phyloP scores from a whole-genome alignment of 2,888 invertebrate species.

The Leistus spinibarbis region DNA sequence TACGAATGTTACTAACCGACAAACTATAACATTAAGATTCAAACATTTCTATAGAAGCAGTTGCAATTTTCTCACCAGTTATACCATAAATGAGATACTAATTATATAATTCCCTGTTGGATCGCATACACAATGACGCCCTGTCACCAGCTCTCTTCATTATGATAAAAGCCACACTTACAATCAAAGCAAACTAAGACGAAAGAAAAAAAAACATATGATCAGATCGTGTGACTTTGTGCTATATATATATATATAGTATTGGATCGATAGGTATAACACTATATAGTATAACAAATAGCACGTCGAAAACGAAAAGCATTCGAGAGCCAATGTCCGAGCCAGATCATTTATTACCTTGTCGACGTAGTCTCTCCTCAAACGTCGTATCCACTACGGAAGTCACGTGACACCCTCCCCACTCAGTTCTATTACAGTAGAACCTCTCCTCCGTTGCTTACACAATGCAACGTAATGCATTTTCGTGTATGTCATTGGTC shows the following conservation, averaged over 20 bases:
- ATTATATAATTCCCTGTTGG: neutral
- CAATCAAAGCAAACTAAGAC: neutral
- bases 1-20: no score
- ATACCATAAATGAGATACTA: no score
- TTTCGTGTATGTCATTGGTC: neutral
- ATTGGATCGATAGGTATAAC: neutral
- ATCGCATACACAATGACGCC: neutral
- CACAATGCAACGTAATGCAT: neutral
- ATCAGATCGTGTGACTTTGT: neutral
- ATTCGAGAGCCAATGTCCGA: slow-evolving; percentile 11
- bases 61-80: neutral
- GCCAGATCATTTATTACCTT: slow-evolving; percentile 17
- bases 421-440: neutral
- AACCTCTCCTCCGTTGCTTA: neutral
- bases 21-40: neutral
- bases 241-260: neutral
- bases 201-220: neutral
- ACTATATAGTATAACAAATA: neutral
- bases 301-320: slow-evolving; percentile 1
- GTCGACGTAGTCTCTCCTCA: neutral
- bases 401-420: slow-evolving; percentile 7
- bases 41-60: neutral
- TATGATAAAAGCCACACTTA: neutral
- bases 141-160: neutral
- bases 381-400: neutral